A percentile compares a stretch with the other conserved stretches of the same genome.
Evolutionary conservation across 2,888 invertebrate genomes (phyloP).

Genomic region (Blastobasis adustella): DNA sequence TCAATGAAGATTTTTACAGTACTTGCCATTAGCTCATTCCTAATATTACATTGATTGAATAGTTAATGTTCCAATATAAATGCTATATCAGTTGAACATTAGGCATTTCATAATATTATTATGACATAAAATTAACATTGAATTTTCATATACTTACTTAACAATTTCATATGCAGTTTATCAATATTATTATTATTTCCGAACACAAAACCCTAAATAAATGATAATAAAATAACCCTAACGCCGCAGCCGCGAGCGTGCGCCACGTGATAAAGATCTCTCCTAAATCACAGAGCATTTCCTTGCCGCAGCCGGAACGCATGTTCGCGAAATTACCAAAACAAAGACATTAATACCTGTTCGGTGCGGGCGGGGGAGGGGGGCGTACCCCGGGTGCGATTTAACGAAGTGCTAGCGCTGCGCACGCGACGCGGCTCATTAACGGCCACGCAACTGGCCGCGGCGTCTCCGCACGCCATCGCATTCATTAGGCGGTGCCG

Average conservation of each 20-base stretch:
- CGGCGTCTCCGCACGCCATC: constrained; percentile 27
- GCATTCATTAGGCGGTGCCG: constrained; percentile 49
- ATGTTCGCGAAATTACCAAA: constrained; percentile 30
- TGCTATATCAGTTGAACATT: no score
- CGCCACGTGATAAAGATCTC: constrained; percentile 2
- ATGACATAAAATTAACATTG: no score
- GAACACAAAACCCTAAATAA: no score
- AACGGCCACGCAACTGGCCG: constrained; percentile 54
- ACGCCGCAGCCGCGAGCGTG: not conserved
- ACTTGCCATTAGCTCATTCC: no score
- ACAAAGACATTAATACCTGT: constrained; percentile 35
- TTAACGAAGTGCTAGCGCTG: constrained; percentile 53
- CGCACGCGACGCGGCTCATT: constrained; percentile 67
- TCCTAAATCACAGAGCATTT: constrained; percentile 3
- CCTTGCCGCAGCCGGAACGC: constrained; percentile 1
- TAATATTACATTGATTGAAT: no score
- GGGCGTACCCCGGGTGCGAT: constrained; percentile 52
- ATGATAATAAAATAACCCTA: no score
- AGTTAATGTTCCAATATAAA: no score
- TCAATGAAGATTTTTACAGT: no score
- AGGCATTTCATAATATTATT: no score
- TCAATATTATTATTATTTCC: no score
- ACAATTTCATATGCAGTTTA: no score
- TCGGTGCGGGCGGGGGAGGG: constrained; percentile 13
- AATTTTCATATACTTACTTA: no score